Base-by-base conservation (phyloP, 2,888 invertebrate species). In the Phalera bucephala region DNA sequence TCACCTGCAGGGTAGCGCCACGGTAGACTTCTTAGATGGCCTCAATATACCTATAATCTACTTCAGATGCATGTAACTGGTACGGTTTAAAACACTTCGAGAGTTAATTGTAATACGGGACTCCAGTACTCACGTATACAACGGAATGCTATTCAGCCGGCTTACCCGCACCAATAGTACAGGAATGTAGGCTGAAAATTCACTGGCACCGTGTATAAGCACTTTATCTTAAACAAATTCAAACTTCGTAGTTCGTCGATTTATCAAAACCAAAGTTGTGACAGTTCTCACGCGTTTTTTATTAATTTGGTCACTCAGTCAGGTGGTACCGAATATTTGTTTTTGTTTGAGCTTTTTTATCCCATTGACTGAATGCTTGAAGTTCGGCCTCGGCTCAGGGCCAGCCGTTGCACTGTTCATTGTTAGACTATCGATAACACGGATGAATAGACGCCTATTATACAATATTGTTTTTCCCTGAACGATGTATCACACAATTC, bases 311-410 rank as follows among this genome's bases (percentile, higher is more conserved):
- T 33, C 28, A 46, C 40, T 40, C 36, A 38, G 12, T 28, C 38
- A 47, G 31, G 22, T 36, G 34, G 35, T 46, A 29, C 25, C 36
- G 31, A 53, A 50, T 45, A 27, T 43, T 61, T 52, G 64, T 61
- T 60, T 60, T 64, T 55, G 49, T 46, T 35, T 22, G 28, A 31
- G 47, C 31, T 52, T 59, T 58, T 54, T 52, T 52, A 52, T 50
- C 37, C 45, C 44, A 45, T 45, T 55, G 57, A 57, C 43, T 45
- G 47, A 60, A 45, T 38, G 40, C 33, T 33, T 34, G 33, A 17
- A 38, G 31, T 36, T 41, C 53, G 68, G 65, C 76, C 73, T 71
- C 41, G 46, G 17, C 45, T 68, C 73, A 76, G 52, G 76, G 78
- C 42, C 73, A 64, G 45, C 35, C 57, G 31, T 60, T 67, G 67